phyloP scores from a whole-genome alignment of 2,113 vertebrate genomes.

The Ivindomyrus marchei region DNA sequence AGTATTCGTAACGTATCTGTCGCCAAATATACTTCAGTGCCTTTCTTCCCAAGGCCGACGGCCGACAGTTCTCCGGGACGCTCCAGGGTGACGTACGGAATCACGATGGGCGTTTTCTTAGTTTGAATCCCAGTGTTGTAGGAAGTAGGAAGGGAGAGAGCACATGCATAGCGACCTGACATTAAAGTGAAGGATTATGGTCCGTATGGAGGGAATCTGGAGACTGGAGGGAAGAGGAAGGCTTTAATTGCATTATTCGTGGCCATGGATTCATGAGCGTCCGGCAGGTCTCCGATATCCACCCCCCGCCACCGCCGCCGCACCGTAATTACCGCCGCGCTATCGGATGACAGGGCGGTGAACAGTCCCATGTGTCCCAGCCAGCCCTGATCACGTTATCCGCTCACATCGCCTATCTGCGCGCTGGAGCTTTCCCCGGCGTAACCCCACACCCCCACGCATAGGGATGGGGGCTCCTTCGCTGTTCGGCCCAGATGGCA shows the following conservation, averaged over 20 bases:
- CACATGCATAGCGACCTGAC: not conserved
- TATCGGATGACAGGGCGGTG: conserved; percentile 55
- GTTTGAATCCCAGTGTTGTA: not conserved
- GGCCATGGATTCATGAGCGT: conserved; percentile 52
- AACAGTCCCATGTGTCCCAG: conserved; percentile 59
- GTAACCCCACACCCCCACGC: conserved; percentile 62
- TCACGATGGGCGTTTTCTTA: not conserved
- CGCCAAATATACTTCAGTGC: not conserved
- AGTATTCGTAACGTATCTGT: not conserved
- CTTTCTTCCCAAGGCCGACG: not conserved
- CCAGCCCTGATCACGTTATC: conserved; percentile 66
- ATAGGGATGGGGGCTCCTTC: not conserved
- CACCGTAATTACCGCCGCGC: conserved; percentile 29
- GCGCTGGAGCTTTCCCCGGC: conserved; percentile 64
- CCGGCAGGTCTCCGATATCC: conserved; percentile 52
- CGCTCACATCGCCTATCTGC: conserved; percentile 61
- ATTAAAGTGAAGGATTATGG: conserved; percentile 32
- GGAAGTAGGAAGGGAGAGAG: not conserved
- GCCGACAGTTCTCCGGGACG: not conserved
- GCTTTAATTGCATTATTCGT: conserved; percentile 55
- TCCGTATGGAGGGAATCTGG: conserved; percentile 53
- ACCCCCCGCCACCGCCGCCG: conserved; percentile 25
- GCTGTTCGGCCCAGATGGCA: not conserved
- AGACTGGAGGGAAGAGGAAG: conserved; percentile 54
- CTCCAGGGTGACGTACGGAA: no score